phyloP scores from a whole-genome alignment of 2,113 vertebrate species.

The Larimichthys crocea region DNA sequence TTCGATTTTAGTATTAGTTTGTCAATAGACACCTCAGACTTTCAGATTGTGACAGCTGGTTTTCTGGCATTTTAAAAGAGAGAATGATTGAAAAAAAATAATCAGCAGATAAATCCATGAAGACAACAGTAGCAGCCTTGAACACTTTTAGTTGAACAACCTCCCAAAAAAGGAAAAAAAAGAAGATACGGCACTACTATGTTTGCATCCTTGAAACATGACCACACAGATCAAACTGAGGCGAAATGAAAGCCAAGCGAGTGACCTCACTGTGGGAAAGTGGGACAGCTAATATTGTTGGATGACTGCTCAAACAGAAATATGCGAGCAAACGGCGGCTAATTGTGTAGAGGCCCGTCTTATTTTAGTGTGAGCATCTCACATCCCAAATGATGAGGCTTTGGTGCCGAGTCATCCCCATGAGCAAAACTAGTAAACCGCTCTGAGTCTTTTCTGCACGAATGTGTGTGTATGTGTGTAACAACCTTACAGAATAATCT shows the following conservation, averaged over 20 bases:
- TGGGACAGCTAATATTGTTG: slow-evolving; percentile 45
- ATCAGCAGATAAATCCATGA: not conserved
- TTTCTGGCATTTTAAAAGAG: slow-evolving; percentile 6
- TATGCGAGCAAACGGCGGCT: slow-evolving; percentile 18
- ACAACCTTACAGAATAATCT: slow-evolving; percentile 3
- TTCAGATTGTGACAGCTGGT: not conserved
- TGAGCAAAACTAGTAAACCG: not conserved
- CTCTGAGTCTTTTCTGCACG: not conserved
- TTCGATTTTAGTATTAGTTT: not conserved
- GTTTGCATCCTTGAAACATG: slow-evolving; percentile 14
- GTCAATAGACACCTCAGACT: not conserved
- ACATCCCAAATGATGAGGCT: not conserved
- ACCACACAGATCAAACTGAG: slow-evolving; percentile 41
- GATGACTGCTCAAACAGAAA: slow-evolving; percentile 40
- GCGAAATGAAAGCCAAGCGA: slow-evolving; percentile 51
- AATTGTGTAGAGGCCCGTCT: not conserved
- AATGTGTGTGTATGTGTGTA: not conserved
- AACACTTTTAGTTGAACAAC: not conserved
- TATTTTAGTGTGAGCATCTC: not conserved
- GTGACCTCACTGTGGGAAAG: slow-evolving; percentile 63
- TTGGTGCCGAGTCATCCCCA: not conserved
- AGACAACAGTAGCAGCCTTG: not conserved
- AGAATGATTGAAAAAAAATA: not conserved
- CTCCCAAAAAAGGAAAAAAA: not conserved
- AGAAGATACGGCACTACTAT: not conserved